These are phyloP conservation scores for Cyphomyrmex costatus DNA, from an alignment of 1,140 invertebrate genomes.

Conservation along the genomic window DNA sequence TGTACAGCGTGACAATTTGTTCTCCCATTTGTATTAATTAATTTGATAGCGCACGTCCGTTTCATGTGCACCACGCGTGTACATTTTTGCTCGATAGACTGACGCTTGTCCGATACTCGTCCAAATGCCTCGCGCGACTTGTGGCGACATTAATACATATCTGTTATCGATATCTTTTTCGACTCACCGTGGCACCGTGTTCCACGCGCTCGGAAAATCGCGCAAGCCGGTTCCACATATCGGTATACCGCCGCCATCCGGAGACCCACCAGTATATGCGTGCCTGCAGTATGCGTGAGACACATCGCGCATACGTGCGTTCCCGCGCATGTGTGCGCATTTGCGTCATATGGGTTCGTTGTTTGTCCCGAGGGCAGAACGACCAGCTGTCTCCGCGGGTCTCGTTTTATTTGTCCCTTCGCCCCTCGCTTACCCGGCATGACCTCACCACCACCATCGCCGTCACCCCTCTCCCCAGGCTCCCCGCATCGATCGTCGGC, in stretches of 20 bases:
- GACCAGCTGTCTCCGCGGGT: constrained; percentile 72
- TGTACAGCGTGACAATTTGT: background rate
- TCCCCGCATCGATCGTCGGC: constrained; percentile 28
- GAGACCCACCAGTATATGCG: constrained; percentile 4
- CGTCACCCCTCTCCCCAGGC: background rate
- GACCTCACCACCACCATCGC: constrained; percentile 1
- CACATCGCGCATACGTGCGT: background rate
- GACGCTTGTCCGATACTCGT: constrained; percentile 44
- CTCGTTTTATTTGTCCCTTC: constrained; percentile 69
- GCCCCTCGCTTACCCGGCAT: constrained; percentile 6
- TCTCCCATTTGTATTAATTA: constrained; percentile 6
- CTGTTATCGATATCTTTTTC: constrained; percentile 50
- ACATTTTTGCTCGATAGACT: constrained; percentile 14
- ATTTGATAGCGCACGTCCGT: background rate
- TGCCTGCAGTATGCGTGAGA: background rate
- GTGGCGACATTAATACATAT: constrained; percentile 41
- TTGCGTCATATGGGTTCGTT: constrained; percentile 67
- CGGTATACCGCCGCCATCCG: constrained; percentile 9
- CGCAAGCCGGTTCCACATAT: background rate
- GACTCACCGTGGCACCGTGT: constrained; percentile 3
- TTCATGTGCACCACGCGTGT: background rate
- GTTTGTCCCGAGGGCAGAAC: constrained; percentile 66
- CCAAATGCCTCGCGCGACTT: constrained; percentile 32
- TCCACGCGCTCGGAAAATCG: constrained; percentile 27
- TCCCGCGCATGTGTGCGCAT: constrained; percentile 32